Evolutionary conservation across 64 coral and sea anemone genomes (phyloP), one percentile per base, ranked within the genome.

Genomic region (Platygyra sinensis): DNA sequence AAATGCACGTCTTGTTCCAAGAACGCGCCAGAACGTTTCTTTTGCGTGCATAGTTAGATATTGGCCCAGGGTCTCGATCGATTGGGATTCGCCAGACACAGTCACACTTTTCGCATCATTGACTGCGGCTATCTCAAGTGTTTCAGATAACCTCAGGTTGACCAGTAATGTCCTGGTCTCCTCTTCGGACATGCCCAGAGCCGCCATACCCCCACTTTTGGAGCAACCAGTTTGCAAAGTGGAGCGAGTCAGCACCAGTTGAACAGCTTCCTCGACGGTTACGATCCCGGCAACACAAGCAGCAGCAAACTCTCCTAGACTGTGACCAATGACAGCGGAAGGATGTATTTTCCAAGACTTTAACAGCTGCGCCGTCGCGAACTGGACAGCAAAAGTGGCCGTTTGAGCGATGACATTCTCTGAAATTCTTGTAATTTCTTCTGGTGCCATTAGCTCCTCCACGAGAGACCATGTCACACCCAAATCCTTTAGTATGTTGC

Each of bases 291-390:
- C 87, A 61, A 75, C 76, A 78, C 87, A 93, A 10, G 95, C 81
- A 28, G 95, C 95, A 28, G 95, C 88, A 81, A 90, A 80, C 69
- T 96, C 95, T 55, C 95, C 95, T 27, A 96, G 51, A 82, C 95
- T 96, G 52, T 96, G 95, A 0, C 95, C 95, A 71, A 96, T 74
- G 24, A 96, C 91, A 74, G 91, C 95, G 3, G 95, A 82, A 5
- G 95, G 95, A 32, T 71, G 19, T 19, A 96, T 77, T 61, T 72
- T 85, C 95, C 95, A 96, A 22, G 95, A 96, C 54, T 46, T 87
- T n/a, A 96, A 28, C 1, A 96, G 64, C 33, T 83, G 63, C 16
- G 91, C 91, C 22, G 89, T 93, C 17, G 87, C 95, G 31, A 86
- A 93, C 25, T 96, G 95, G 7, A 96, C 81, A 78, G 91, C 91